Evolutionary conservation across 2,888 invertebrate genomes (phyloP), one percentile per base, ranked within the genome.

Genomic region (Lasioglossum oenotherae): DNA sequence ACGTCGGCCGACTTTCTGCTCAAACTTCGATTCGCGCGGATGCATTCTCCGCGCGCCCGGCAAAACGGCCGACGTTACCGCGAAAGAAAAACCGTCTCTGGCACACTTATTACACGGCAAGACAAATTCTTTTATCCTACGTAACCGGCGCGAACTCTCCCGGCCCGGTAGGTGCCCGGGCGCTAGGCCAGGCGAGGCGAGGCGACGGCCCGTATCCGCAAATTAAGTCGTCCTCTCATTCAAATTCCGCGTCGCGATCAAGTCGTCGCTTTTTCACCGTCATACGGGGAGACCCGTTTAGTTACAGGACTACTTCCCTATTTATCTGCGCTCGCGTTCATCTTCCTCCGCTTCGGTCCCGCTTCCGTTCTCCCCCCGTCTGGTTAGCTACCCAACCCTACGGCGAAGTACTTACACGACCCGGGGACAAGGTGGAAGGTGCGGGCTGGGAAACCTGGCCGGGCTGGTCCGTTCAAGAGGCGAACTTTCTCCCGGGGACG

Each of bases 401-500:
- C 71, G 46, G 69, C 77, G 72, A 82, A 74, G 82, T 74, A 74
- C 77, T 82, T 80, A 60, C 71, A 72, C 71, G 64, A 64, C 1
- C 64, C 31, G 31, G 64, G 64, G 64, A 64, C 64, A 64, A 31
- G 64, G 64, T 64, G 31, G 64, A 64, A 31, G 64, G 64, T 31
- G 64, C 31, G 64, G 64, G 16, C 19, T 27, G 60, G 14, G 60
- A 12, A 60, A 60, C n/a, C 60, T 60, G 64, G 27, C 1, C 31
- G 64, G 31, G 2, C 0, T 3, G 64, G 72, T 10, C 46, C 49
- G 14, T 73, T 35, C 75, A 73, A 71, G 76, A 71, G 74, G 69
- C 67, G 74, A 85, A 82, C 53, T 82, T 87, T 78, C 78, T 71
- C 88, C 76, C 85, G 78, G 82, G 75, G 57, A 27, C 64, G 88